phyloP scores from a whole-genome alignment of 2,113 vertebrate species.

The Apus apus region DNA sequence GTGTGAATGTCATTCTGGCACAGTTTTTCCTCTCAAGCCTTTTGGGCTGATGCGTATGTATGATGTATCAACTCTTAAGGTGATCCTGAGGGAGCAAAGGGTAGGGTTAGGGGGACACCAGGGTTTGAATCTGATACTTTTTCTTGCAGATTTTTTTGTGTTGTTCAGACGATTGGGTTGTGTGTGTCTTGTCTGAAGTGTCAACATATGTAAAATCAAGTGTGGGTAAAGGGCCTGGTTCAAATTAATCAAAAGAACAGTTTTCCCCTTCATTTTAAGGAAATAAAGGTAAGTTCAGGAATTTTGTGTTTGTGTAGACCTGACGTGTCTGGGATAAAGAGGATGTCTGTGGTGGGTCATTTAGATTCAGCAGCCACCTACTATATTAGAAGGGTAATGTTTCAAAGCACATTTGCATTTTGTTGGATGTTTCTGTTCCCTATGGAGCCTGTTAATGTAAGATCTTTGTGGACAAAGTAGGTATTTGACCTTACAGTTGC shows the following conservation, averaged over 20 bases:
- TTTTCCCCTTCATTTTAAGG: neutral
- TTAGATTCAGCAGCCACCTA: neutral
- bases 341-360: neutral
- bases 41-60: constrained; percentile 43
- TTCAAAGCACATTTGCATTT: neutral
- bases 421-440: neutral
- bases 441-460: neutral
- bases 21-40: neutral
- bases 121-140: neutral
- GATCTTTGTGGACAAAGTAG: neutral
- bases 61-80: constrained; percentile 39
- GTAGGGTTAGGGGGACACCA: neutral
- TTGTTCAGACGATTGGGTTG: neutral
- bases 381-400: neutral
- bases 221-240: neutral
- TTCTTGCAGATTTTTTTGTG: neutral
- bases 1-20: constrained; percentile 51
- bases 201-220: neutral
- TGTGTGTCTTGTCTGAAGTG: neutral
- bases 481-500: neutral
- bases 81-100: constrained; percentile 9
- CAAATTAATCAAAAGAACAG: neutral
- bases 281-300: neutral
- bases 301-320: neutral
- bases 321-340: neutral